Evolutionary conservation across 2,888 invertebrate genomes (phyloP).

Genomic region (Dichetophora obliterata): DNA sequence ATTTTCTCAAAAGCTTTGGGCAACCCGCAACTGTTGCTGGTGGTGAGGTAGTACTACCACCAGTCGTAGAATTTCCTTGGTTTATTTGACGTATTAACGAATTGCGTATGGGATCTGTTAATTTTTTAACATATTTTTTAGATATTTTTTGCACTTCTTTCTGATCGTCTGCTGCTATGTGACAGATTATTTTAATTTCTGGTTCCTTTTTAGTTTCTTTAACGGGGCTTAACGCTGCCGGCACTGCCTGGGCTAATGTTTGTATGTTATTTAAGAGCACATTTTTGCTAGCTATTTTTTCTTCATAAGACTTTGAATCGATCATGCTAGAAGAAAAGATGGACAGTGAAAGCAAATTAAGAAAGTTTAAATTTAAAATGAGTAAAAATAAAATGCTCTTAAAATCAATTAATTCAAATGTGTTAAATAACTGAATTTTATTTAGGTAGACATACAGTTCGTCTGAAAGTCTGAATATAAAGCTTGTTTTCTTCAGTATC

Average conservation of each 20-base stretch:
- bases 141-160: conserved; percentile 37
- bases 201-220: conserved; percentile 40
- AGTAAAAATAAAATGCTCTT: neutral
- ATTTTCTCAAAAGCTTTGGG: neutral
- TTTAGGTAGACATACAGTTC: no score
- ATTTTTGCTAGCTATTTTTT: neutral
- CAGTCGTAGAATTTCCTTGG: conserved; percentile 45
- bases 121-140: conserved; percentile 36
- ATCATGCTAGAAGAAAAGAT: neutral
- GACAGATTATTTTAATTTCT: conserved; percentile 53
- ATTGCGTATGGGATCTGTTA: conserved; percentile 43
- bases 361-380: neutral
- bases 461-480: no score
- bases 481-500: no score
- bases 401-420: no score
- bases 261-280: neutral
- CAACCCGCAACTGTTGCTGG: neutral
- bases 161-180: conserved; percentile 44
- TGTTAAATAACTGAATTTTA: no score
- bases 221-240: neutral
- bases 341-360: neutral
- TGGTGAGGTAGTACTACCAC: conserved; percentile 50
- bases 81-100: conserved; percentile 41
- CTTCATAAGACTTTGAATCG: neutral
- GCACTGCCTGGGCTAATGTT: neutral